Conservation (phyloP, 2,113 vertebrate species). For the Arenaria interpres region DNA sequence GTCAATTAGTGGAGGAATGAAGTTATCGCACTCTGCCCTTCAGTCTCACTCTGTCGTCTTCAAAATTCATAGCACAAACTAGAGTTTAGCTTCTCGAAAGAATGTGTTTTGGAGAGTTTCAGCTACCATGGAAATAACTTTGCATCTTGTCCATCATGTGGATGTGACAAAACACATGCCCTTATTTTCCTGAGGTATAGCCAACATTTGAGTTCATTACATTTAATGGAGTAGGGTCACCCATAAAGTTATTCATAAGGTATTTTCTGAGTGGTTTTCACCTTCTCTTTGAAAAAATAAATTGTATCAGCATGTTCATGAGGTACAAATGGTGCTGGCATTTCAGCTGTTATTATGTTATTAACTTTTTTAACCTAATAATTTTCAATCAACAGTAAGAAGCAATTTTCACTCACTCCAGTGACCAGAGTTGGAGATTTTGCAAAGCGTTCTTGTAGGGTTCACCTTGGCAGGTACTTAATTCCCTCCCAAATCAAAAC, state of each 20-base stretch:
- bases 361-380: conserved; percentile 64
- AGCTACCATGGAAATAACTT: conserved; percentile 9
- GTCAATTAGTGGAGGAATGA: background rate
- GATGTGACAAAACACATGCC: conserved; percentile 47
- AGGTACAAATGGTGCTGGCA: conserved; percentile 52
- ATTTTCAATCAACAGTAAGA: conserved; percentile 57
- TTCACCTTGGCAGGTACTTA: conserved; percentile 51
- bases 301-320: conserved; percentile 35
- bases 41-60: background rate
- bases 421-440: conserved; percentile 22
- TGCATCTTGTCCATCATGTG: conserved; percentile 28
- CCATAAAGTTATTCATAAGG: conserved; percentile 35
- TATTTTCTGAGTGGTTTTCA: conserved; percentile 58
- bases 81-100: background rate
- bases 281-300: conserved; percentile 59
- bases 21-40: background rate
- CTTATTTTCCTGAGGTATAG: conserved; percentile 57
- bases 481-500: conserved; percentile 45
- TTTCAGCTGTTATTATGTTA: conserved; percentile 63
- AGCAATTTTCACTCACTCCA: conserved; percentile 55
- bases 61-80: conserved; percentile 12
- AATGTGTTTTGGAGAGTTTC: conserved; percentile 3
- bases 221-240: conserved; percentile 42
- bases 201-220: conserved; percentile 41
- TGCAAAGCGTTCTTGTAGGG: background rate